phyloP scores from a whole-genome alignment of 2,797 vertebrate species.

The Sardinella longiceps region DNA sequence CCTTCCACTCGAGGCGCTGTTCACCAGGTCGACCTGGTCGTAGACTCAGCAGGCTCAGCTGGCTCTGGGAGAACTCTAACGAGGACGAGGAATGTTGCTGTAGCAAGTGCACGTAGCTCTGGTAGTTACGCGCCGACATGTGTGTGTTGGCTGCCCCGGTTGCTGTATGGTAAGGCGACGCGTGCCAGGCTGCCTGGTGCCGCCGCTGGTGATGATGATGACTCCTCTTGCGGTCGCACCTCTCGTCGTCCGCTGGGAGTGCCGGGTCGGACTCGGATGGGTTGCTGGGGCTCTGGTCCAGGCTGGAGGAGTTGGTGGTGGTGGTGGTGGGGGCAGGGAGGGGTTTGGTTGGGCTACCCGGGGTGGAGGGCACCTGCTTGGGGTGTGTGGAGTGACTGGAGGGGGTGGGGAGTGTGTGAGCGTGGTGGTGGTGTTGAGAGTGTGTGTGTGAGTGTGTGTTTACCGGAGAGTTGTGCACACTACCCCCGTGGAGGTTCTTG shows the following conservation, averaged over 20 bases:
- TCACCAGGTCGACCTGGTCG: too few relatives aligned
- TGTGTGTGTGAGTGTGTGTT: conserved; percentile 40
- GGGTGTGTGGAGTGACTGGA: conserved; percentile 39
- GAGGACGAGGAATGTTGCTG: conserved; percentile 94
- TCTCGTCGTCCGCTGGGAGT: conserved; percentile 68
- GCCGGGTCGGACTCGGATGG: conserved; percentile 71
- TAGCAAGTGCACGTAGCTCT: conserved; percentile 96
- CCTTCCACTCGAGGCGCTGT: conserved; percentile 96
- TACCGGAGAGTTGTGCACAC: not conserved
- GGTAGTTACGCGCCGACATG: conserved; percentile 92
- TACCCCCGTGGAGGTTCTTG: conserved; percentile 84
- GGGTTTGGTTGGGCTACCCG: conserved; percentile 53
- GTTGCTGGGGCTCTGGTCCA: conserved; percentile 75
- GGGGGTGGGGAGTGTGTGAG: conserved; percentile 18
- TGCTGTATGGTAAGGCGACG: conserved; percentile 74
- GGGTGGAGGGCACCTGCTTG: conserved; percentile 59
- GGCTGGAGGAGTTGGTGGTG: conserved; percentile 71
- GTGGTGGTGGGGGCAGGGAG: conserved; percentile 55
- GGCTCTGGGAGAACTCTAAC: conserved; percentile 92
- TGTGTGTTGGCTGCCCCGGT: too few relatives aligned
- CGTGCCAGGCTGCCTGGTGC: conserved; percentile 63
- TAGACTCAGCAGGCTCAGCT: conserved; percentile 92
- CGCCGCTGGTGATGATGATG: conserved; percentile 57
- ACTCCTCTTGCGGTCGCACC: conserved; percentile 75
- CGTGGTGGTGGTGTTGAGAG: conserved; percentile 54